Base-by-base conservation (phyloP, 2,113 vertebrate species). In the Phyllostomus hastatus region DNA sequence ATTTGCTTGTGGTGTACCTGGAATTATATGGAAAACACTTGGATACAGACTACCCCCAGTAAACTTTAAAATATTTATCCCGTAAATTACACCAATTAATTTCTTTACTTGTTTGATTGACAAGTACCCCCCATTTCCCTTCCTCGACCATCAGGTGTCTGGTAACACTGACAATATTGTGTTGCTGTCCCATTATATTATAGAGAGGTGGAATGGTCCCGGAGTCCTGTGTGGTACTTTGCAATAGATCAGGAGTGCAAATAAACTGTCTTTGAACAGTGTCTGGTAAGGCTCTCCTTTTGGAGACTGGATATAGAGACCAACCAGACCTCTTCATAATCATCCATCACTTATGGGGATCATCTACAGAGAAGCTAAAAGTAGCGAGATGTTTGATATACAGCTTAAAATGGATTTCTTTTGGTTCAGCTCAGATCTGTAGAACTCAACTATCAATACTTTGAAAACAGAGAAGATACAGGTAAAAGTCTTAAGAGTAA, bases 41-140 rank as follows among this genome's bases (percentile, higher is more conserved):
- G 52, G 64, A 96, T 41, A 76, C 2, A 80, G 46, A 35, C 17
- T 10, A 52, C 70, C 33, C 80, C 46, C 83, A 89, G 64, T 52
- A 94, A 96, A 96, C 46, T 87, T 95, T 86, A 87, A 79, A 94
- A 64, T 88, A 90, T 83, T 43, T 91, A 91, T 33, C 54, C 52
- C 64, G 28, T 31, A 91, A 61, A 69, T 79, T 87, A 89, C 4
- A 78, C 11, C 43, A 88, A 86, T 91, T 83, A 66, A 64, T 35
- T 2, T 61, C 50, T 92, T 92, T 54, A 67, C 24, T 83, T 66
- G 4, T 86, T 95, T 94, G 43, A 66, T 48, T 46, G 75, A 33
- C 48, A 79, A 82, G 41, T 8, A 22, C 14, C 72, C 4, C 14
- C 26, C 24, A 76, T 5, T 52, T 16, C 2, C 3, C 12, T 81